Evolutionary conservation across 2,797 vertebrate species (phyloP), one percentile per base, ranked within the genome.

Genomic region (Buphagus erythrorhynchus): DNA sequence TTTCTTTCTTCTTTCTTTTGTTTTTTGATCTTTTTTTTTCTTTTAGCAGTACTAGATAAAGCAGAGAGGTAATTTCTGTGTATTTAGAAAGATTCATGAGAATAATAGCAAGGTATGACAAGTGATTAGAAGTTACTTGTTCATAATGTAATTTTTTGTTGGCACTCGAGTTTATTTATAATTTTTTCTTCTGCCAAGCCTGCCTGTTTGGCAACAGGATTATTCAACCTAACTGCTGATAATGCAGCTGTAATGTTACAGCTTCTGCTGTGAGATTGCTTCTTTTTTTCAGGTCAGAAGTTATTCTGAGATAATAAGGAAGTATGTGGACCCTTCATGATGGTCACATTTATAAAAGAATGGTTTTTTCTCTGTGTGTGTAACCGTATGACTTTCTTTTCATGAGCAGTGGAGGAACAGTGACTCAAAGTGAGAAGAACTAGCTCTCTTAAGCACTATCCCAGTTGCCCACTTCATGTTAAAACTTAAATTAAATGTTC

Each of bases 201-300:
- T 43, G 9, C 6, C 25, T 43, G 8, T 7, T 62, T 52, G 25
- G 6, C 45, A 67, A 2, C 9, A 35, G 29, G 18, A 19, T 55
- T 90, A 24, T 69, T 90, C 31, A 66, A 16, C 28, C 16, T 67
- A 83, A 86, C 2, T 19, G 9, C 22, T 77, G 22, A 29, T 71
- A 16, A 38, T 55, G 15, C 0, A 0, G 31, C 16, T 52, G 31
- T 11, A 5, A 18, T 43, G 14, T 75, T 85, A 46, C 19, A 54
- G 25, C 16, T 55, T 63, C 29, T 59, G 0, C 57, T 74, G 13
- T 77, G 25, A 24, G 21, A 40, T 62, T 20, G 8, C 35, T 42
- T 59, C 4, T 2, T 33, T 79, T 51, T 82, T 66, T 57, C 40
- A 45, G 42, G 40, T 67, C 31, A 43, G 2, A 66, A 11, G 11